These are phyloP conservation scores for Bos javanicus DNA, from an alignment of 2,113 vertebrate species.

Conservation along the genomic window DNA sequence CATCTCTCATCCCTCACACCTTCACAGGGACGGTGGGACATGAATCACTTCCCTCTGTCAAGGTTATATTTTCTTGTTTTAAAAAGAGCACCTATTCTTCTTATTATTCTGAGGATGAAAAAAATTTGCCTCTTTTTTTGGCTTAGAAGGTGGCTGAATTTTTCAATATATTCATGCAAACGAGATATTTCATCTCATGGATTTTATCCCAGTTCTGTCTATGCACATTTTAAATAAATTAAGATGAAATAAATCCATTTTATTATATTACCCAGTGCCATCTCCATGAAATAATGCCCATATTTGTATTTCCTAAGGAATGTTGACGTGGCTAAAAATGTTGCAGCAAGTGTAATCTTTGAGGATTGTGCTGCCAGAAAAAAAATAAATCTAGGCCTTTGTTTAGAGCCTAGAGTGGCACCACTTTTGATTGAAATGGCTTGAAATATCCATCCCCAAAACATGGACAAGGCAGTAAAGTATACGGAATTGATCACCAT, in stretches of 20 bases:
- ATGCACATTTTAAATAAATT: conserved; percentile 85
- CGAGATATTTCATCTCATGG: conserved; percentile 79
- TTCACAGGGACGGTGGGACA: background rate
- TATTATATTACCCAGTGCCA: conserved; percentile 83
- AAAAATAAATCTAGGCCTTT: conserved; percentile 82
- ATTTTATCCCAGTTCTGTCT: conserved; percentile 80
- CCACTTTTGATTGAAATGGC: conserved; percentile 81
- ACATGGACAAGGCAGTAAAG: conserved; percentile 70
- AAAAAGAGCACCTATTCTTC: conserved; percentile 65
- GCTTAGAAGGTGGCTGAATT: conserved; percentile 58
- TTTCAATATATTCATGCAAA: conserved; percentile 77
- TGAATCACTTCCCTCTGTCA: conserved; percentile 65
- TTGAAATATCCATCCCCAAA: conserved; percentile 76
- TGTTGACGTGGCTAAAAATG: conserved; percentile 84
- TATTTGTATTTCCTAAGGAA: conserved; percentile 80
- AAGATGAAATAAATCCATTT: conserved; percentile 85
- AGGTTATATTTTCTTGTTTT: conserved; percentile 66
- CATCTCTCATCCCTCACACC: background rate
- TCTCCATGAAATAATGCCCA: conserved; percentile 83
- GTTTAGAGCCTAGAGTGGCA: conserved; percentile 78
- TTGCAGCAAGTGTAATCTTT: conserved; percentile 82
- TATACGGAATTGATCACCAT: conserved; percentile 75
- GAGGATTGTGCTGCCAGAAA: conserved; percentile 77
- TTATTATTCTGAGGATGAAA: conserved; percentile 57
- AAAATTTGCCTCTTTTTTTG: conserved; percentile 60